Evolutionary conservation across 2,888 invertebrate species (phyloP).

Genomic region (Augiades crinisus): DNA sequence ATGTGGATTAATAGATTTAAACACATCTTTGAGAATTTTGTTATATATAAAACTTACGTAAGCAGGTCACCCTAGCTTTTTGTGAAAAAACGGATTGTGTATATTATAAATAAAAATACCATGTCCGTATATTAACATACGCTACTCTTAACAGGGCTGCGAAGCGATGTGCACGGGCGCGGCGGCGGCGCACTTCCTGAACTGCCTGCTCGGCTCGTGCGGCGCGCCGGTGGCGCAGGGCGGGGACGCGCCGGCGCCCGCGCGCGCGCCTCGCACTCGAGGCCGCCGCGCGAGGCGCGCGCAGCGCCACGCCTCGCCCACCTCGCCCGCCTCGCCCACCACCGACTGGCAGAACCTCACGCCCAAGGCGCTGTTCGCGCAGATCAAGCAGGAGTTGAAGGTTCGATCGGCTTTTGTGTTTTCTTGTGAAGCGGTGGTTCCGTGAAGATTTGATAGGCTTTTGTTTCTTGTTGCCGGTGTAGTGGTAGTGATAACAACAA

Average conservation of each 20-base stretch:
- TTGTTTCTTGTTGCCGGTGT: too few relatives aligned
- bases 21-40: too few relatives aligned
- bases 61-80: too few relatives aligned
- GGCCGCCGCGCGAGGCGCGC: constrained; percentile 61
- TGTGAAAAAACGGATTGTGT: too few relatives aligned
- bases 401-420: too few relatives aligned
- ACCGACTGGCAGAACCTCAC: constrained; percentile 93
- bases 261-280: constrained; percentile 81
- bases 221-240: constrained; percentile 80
- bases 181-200: constrained; percentile 97
- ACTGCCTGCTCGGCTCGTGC: constrained; percentile 92
- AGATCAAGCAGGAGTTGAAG: constrained; percentile 90
- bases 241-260: constrained; percentile 46
- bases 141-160: constrained; percentile 85
- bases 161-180: constrained; percentile 95
- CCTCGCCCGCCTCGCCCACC: constrained; percentile 46
- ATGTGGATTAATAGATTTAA: too few relatives aligned
- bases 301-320: constrained; percentile 50
- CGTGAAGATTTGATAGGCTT: too few relatives aligned
- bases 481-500: too few relatives aligned
- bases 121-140: too few relatives aligned
- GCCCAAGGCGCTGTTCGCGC: constrained; percentile 93
- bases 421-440: too few relatives aligned
- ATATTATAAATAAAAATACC: too few relatives aligned
- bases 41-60: too few relatives aligned